Conservation (phyloP, 2,888 invertebrate species). For the Pharmacophagus antenor region DNA sequence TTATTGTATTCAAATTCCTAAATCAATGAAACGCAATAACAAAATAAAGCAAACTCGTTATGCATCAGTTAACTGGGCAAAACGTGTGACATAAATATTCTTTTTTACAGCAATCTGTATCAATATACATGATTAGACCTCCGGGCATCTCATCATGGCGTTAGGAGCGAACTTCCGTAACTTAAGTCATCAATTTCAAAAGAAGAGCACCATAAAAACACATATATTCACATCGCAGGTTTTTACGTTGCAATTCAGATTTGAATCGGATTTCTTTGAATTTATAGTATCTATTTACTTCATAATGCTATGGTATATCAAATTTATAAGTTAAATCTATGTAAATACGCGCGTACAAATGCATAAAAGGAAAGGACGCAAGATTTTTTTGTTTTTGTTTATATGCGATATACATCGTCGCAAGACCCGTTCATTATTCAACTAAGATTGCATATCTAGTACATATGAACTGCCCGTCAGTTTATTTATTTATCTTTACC, state of each 20-base stretch:
- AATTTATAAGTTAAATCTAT: not conserved
- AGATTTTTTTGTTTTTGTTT: not conserved
- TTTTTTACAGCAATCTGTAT: conserved; percentile 18
- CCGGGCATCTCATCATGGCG: conserved; percentile 25
- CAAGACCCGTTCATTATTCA: not conserved
- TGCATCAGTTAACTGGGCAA: conserved; percentile 12
- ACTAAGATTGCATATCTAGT: not conserved
- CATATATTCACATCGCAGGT: conserved; percentile 11
- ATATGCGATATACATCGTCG: not conserved
- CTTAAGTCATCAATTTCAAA: conserved; percentile 9
- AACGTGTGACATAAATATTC: conserved; percentile 21
- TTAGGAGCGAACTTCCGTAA: conserved; percentile 28
- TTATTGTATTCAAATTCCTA: not conserved
- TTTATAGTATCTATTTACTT: conserved; percentile 3
- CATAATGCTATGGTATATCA: not conserved
- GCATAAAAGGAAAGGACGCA: not conserved
- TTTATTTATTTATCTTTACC: too few species aligned
- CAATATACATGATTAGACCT: conserved; percentile 28
- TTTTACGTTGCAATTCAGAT: conserved; percentile 2
- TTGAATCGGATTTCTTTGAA: conserved; percentile 4
- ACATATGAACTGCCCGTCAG: not conserved
- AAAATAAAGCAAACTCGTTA: conserved; percentile 15
- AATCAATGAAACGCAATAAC: conserved; percentile 9
- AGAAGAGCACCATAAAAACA: conserved; percentile 20
- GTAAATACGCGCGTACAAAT: not conserved